A percentile compares a stretch with the other conserved stretches of the same genome.
These are phyloP conservation scores for Sebastes flavidus DNA, from an alignment of 2,797 vertebrate genomes.

Conservation along the genomic window DNA sequence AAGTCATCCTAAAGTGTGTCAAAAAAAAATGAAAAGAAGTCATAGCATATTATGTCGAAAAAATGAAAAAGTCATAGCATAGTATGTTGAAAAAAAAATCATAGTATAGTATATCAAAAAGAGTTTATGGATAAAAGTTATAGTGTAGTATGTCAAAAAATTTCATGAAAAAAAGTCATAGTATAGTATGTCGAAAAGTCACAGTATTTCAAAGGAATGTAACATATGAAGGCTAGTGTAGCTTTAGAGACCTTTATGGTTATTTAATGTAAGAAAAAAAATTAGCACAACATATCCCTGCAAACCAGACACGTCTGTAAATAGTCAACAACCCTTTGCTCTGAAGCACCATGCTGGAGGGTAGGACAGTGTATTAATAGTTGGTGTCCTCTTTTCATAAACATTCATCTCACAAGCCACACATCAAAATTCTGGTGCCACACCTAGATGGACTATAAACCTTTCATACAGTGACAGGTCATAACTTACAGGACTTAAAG, in stretches of 20 bases:
- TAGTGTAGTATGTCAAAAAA: no score
- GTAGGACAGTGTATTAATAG: background rate
- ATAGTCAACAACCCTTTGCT: background rate
- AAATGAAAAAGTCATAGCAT: no score
- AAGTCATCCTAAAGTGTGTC: no score
- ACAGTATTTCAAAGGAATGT: background rate
- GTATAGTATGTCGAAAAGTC: no score
- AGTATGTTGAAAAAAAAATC: no score
- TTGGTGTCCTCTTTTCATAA: constrained; percentile 40
- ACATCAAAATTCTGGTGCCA: constrained; percentile 58
- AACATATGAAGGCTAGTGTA: background rate
- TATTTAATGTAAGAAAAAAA: background rate
- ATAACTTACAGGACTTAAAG: constrained; percentile 65
- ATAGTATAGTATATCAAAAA: no score
- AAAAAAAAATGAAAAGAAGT: no score
- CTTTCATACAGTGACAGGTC: constrained; percentile 68
- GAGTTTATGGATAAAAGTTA: no score
- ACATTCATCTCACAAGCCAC: constrained; percentile 36
- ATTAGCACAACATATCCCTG: background rate
- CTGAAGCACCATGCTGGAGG: background rate
- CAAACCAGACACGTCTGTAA: background rate
- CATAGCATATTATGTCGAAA: no score
- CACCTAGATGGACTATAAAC: constrained; percentile 61
- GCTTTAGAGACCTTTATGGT: background rate
- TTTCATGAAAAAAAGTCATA: no score